Base-by-base conservation (phyloP, 2,113 vertebrate species). In the Atractosteus spatula region DNA sequence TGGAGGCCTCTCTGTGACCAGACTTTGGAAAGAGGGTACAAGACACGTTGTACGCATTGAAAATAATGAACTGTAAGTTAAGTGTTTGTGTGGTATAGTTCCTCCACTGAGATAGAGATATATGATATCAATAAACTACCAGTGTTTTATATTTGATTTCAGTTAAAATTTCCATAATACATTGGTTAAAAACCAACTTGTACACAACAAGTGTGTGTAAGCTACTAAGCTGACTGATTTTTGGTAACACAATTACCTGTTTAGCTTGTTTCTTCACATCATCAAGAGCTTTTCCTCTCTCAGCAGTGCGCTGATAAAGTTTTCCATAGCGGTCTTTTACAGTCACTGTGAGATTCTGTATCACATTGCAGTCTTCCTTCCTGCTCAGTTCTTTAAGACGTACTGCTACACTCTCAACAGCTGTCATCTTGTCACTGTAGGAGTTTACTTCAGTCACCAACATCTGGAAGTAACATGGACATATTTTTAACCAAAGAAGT, bases 231-330 rank as follows among this genome's bases (percentile, higher is more conserved):
- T 29, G 29, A 29, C 29, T 29, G 29, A 29, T 29, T 29, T 29
- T 29, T 29, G 29, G 29, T 29, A 29, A 29, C 29, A 29, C 29
- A 29, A 59, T 13, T 59, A 95, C 94, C 90, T 94, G 91, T 84
- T 91, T 94, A 45, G 88, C 90, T 3, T 83, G 86, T 83, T 88
- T 92, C 71, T 85, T 90, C 70, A 89, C 89, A 11, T 93, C 90
- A 65, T 94, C 93, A 62, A 95, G 88, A 1, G 59, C 65, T 7
- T 77, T 84, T 3, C 91, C 88, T 65, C 92, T 80, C 10, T 94
- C 91, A 11, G 75, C 57, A 0, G 81, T 62, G 0, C 81, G 81
- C 69, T 92, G 91, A 43, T 85, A 86, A 0, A 94, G 85, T 73
- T 89, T 92, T 62, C 88, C 89, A 83, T 85, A 89, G 59, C 90